These are phyloP conservation scores for Capra hircus DNA, from an alignment of 2,113 vertebrate species.

Conservation along the genomic window DNA sequence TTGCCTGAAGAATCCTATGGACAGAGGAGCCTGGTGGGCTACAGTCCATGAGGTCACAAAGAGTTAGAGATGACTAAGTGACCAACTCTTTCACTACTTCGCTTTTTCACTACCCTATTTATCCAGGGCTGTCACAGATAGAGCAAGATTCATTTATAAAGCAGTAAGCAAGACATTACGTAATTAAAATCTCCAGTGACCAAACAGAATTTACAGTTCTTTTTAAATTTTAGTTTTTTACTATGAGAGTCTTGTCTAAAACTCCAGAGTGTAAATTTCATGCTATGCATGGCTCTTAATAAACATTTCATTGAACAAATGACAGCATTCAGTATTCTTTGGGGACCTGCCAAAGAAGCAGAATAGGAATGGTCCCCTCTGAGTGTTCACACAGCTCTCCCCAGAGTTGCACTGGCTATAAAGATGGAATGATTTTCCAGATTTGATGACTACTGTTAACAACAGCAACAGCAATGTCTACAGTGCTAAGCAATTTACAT, in stretches of 20 bases:
- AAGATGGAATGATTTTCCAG: not conserved
- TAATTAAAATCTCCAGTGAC: not conserved
- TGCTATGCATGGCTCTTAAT: not conserved
- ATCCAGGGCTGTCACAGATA: not conserved
- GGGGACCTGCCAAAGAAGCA: not conserved
- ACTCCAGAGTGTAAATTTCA: not conserved
- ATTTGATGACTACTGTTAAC: accelerated
- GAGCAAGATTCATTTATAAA: not conserved
- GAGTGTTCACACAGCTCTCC: not conserved
- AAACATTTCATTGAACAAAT: not conserved
- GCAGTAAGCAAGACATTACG: not conserved
- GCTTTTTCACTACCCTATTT: not conserved
- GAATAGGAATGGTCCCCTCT: not conserved
- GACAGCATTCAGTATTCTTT: not conserved
- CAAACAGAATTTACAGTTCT: not conserved
- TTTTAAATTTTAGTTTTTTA: not conserved
- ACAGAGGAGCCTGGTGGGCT: not conserved
- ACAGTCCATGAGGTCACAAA: not conserved
- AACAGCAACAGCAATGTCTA: no score
- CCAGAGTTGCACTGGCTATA: not conserved
- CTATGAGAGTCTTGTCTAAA: not conserved
- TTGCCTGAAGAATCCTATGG: not conserved
- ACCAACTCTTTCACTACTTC: not conserved
- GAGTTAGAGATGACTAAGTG: not conserved
- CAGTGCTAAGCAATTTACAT: not conserved